Evolutionary conservation across 92 coral and sea anemone species (phyloP), one percentile per base, ranked within the genome.

Genomic region (Actinernus sp.): DNA sequence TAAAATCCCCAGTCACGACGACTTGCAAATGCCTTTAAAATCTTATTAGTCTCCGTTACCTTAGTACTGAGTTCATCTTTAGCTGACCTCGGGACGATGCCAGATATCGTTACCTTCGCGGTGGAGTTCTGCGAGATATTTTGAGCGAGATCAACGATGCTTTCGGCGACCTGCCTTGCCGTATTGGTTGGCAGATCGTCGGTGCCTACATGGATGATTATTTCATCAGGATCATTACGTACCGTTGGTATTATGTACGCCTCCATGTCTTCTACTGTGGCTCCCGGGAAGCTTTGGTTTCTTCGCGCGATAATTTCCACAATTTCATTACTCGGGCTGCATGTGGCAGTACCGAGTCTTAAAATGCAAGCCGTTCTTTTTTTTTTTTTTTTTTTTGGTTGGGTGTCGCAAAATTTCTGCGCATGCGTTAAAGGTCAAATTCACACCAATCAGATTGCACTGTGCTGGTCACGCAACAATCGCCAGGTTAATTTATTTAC

Each of bases 61-160:
- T 72, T 60, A 34, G 46, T 49, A 49, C 66, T 52, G 47, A 73
- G 49, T 33, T 28, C 25, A 23, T 57, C 61, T 37, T 73, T 26
- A 45, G 48, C 81, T 44, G 71, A 38, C 45, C 71, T 73, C 30
- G 47, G 52, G 30, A 49, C 29, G 62, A 73, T 50, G 41, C 71
- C 81, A 16, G 81, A 73, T 31, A 73, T 73, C 43, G 81, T 49
- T 23, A 73, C 61, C 10, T 39, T 51, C 8, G 81, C 71, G 20
- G 49, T 47, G 25, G 81, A 57, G 14, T 60, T 59, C 31, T 60
- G 70, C 38, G 61, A 59, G 14, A 61, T 72, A 34, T 59, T 48
- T 4, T 61, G 51, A 11, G 69, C 50, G 26, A 73, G 71, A 49
- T 48, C 38, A 12, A 61, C 44, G 27, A 74, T 49, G 29, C 43